These are phyloP conservation scores for Bradysia coprophila DNA, from an alignment of 1,140 invertebrate genomes.

Conservation along the genomic window DNA sequence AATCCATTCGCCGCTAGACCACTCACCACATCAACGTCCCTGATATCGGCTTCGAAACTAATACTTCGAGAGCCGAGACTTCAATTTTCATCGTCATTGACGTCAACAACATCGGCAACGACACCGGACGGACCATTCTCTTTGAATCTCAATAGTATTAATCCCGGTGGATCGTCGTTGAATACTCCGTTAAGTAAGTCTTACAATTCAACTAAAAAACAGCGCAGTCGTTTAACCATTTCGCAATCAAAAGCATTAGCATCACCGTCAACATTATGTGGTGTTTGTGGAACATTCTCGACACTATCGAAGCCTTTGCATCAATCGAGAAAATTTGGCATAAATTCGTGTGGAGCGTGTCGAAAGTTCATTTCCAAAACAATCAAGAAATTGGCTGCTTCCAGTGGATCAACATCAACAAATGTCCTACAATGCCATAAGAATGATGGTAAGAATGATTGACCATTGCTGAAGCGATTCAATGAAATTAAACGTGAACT, in stretches of 20 bases:
- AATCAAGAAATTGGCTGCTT: constrained; percentile 41
- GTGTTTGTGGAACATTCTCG: constrained; percentile 49
- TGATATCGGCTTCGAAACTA: constrained; percentile 1
- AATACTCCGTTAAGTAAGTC: not conserved
- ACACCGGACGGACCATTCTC: not conserved
- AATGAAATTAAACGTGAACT: too few relatives aligned
- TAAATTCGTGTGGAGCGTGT: constrained; percentile 66
- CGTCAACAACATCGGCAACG: constrained; percentile 5
- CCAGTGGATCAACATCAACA: constrained; percentile 28
- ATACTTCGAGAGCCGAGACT: constrained; percentile 14
- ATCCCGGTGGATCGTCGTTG: too few relatives aligned
- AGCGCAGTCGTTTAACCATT: too few relatives aligned
- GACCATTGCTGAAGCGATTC: too few relatives aligned
- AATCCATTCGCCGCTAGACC: too few relatives aligned
- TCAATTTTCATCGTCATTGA: constrained; percentile 17
- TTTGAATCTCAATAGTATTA: not conserved
- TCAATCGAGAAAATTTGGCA: constrained; percentile 66
- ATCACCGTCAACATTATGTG: too few relatives aligned
- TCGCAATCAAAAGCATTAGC: too few relatives aligned
- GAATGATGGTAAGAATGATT: constrained; percentile 37
- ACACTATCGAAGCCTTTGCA: constrained; percentile 33
- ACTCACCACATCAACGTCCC: too few relatives aligned
- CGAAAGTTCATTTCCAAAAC: constrained; percentile 70
- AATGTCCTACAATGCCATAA: constrained; percentile 43
- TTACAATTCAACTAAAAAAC: not conserved